Percentiles rank a stretch among this genome's conserved stretches.
These are phyloP conservation scores for Meloidogyne chitwoodi DNA, from an alignment of 1,140 invertebrate genomes.

Conservation along the genomic window DNA sequence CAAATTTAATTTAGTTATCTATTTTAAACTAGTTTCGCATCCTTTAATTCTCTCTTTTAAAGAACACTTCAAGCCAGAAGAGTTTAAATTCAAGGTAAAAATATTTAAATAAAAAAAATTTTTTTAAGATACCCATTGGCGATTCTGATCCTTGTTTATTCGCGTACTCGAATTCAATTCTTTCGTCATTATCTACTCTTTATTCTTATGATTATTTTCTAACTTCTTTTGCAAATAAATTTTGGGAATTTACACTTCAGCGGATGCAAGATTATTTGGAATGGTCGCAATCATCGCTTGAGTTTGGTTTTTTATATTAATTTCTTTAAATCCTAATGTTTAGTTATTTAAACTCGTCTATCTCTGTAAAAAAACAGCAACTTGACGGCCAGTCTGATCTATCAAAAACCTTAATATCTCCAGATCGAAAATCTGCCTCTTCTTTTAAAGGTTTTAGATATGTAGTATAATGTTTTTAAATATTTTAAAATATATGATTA, in stretches of 20 bases:
- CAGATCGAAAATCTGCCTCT: not conserved
- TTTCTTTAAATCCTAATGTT: constrained; percentile 13
- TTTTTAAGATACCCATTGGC: not conserved
- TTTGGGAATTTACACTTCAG: constrained; percentile 42
- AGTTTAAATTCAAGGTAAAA: constrained; percentile 19
- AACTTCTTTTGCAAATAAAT: constrained; percentile 25
- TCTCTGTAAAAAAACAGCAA: not conserved
- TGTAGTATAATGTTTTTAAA: too few species aligned
- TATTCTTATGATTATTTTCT: constrained; percentile 31
- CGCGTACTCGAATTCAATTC: constrained; percentile 27
- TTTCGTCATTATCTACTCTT: constrained; percentile 26
- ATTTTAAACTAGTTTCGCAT: constrained; percentile 37
- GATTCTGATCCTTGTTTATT: constrained; percentile 12
- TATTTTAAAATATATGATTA: too few species aligned
- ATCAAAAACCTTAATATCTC: not conserved
- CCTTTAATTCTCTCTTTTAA: constrained; percentile 19
- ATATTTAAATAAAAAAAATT: not conserved
- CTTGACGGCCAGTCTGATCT: not conserved
- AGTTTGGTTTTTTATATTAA: constrained; percentile 24
- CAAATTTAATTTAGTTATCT: constrained; percentile 40
- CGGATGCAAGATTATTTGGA: constrained; percentile 30
- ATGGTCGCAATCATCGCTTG: constrained; percentile 21
- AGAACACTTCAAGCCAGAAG: not conserved
- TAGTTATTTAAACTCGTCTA: constrained; percentile 20
- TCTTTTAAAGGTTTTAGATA: constrained; percentile 5